These are phyloP conservation scores for Agrypnus murinus DNA, from an alignment of 2,888 invertebrate genomes.

Conservation along the genomic window DNA sequence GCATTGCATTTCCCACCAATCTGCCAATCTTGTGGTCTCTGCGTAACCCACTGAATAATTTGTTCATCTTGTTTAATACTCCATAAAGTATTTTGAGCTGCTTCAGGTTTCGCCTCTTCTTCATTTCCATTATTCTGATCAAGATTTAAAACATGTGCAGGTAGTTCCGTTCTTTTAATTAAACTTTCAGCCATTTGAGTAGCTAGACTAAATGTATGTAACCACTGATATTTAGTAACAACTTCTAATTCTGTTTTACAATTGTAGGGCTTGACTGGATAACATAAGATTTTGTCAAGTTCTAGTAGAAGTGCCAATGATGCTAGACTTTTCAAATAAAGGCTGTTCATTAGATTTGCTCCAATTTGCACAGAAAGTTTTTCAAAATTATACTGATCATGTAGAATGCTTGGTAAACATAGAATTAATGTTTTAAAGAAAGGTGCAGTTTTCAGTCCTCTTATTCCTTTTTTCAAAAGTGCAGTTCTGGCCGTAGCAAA, in stretches of 20 bases:
- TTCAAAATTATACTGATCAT: constrained; percentile 74
- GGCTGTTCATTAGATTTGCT: constrained; percentile 75
- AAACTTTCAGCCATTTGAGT: constrained; percentile 75
- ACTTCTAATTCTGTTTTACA: constrained; percentile 64
- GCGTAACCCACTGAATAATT: constrained; percentile 77
- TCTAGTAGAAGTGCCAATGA: constrained; percentile 74
- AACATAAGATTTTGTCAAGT: constrained; percentile 74
- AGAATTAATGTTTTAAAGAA: constrained; percentile 72
- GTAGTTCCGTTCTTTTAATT: constrained; percentile 71
- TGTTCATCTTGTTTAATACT: constrained; percentile 75
- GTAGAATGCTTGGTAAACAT: constrained; percentile 72
- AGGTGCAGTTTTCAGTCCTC: constrained; percentile 73
- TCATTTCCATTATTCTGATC: constrained; percentile 45
- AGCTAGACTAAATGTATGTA: constrained; percentile 74
- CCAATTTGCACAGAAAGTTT: constrained; percentile 75
- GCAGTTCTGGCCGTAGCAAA: constrained; percentile 73
- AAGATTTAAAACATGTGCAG: constrained; percentile 67
- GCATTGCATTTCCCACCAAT: constrained; percentile 77
- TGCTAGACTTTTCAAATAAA: constrained; percentile 75
- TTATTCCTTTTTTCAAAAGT: constrained; percentile 73
- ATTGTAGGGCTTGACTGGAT: constrained; percentile 72
- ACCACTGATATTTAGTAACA: constrained; percentile 75
- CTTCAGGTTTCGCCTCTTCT: constrained; percentile 57
- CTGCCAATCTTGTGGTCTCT: constrained; percentile 79
- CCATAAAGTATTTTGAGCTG: constrained; percentile 74